These are phyloP conservation scores for Sebastes goodei DNA, from an alignment of 2,797 vertebrate species.

Conservation along the genomic window DNA sequence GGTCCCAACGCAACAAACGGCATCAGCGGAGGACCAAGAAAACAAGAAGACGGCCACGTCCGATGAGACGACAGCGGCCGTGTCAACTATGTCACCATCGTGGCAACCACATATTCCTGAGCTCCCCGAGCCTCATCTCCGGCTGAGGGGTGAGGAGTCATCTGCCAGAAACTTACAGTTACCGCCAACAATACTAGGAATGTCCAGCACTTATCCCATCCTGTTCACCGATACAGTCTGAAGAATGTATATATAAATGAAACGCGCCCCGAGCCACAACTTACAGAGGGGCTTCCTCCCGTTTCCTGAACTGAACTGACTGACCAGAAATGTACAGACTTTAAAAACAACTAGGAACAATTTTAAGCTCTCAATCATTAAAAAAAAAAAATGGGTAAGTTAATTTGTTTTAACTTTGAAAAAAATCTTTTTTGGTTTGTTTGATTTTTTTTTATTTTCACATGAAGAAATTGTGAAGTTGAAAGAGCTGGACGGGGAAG, in stretches of 20 bases:
- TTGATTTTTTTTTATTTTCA: conserved; percentile 52
- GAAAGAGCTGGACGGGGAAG: conserved; percentile 65
- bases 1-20: conserved; percentile 69
- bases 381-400: conserved; percentile 79
- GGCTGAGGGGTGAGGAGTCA: conserved; percentile 49
- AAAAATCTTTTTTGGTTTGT: conserved; percentile 15
- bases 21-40: conserved; percentile 68
- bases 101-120: conserved; percentile 55
- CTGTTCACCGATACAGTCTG: conserved; percentile 99
- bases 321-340: conserved; percentile 96
- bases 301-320: conserved; percentile 86
- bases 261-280: conserved; percentile 81
- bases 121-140: conserved; percentile 37
- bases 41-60: conserved; percentile 69
- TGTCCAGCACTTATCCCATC: conserved; percentile 98
- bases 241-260: conserved; percentile 98
- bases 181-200: conserved; percentile 92
- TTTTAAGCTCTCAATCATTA: conserved; percentile 71
- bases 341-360: conserved; percentile 83
- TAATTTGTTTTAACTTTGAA: conserved; percentile 84
- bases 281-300: conserved; percentile 77
- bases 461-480: conserved; percentile 62
- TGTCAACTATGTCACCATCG: conserved; percentile 28
- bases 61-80: conserved; percentile 14
- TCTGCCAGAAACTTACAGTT: conserved; percentile 72